These are phyloP conservation scores for Eupithecia pulchellata DNA, from an alignment of 2,888 invertebrate species.

Conservation along the genomic window DNA sequence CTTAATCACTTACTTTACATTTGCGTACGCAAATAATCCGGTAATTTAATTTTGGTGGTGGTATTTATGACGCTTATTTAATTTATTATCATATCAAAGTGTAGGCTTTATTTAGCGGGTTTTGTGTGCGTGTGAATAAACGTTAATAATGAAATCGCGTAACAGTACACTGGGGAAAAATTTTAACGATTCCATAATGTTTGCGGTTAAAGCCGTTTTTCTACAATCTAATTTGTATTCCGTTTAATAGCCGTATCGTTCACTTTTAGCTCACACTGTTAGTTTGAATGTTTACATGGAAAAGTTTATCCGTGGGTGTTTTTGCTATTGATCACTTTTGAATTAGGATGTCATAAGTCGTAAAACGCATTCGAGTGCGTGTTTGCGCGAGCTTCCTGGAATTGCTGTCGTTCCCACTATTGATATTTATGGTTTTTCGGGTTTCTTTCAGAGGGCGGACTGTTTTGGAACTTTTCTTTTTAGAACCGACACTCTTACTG, in stretches of 20 bases:
- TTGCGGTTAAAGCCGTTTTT: conserved; percentile 65
- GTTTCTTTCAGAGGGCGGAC: conserved; percentile 69
- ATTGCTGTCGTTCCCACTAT: conserved; percentile 70
- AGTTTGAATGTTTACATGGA: conserved; percentile 32
- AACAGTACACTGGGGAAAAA: conserved; percentile 70
- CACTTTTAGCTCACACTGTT: no score
- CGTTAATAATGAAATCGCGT: conserved; percentile 76
- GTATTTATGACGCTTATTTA: conserved; percentile 82
- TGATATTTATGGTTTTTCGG: conserved; percentile 79
- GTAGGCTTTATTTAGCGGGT: conserved; percentile 74
- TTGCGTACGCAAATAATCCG: conserved; percentile 82
- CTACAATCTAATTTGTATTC: conserved; percentile 58
- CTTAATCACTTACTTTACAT: conserved; percentile 84
- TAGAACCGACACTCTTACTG: conserved; percentile 63
- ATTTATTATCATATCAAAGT: conserved; percentile 83
- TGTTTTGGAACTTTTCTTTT: conserved; percentile 77
- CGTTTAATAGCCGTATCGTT: conserved; percentile 48
- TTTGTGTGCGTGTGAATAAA: conserved; percentile 76
- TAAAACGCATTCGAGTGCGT: conserved; percentile 69
- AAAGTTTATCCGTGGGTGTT: conserved; percentile 46
- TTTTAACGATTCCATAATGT: conserved; percentile 69
- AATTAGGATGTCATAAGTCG: conserved; percentile 67
- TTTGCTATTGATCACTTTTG: conserved; percentile 69
- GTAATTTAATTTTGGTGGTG: conserved; percentile 79
- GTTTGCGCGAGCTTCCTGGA: conserved; percentile 62